A percentile compares a stretch with the other conserved stretches of the same genome.
Conservation (phyloP, 2,113 vertebrate species). For the Actenoides lindsayi region DNA sequence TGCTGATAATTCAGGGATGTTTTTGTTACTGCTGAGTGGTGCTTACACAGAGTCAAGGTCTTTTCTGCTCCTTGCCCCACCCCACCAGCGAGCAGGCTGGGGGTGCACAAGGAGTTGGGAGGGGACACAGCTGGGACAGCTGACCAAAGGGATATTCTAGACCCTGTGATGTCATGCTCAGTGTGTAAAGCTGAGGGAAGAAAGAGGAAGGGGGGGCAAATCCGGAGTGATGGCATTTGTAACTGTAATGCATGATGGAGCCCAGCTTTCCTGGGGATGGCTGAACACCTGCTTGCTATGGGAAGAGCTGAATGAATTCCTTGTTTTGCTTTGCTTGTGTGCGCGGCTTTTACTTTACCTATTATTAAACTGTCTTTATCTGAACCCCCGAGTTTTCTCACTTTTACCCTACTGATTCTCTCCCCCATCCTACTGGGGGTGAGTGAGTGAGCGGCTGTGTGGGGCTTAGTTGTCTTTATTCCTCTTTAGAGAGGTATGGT, state of each 20-base stretch:
- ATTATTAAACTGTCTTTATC: neutral
- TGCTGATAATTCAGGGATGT: neutral
- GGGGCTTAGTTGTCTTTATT: neutral
- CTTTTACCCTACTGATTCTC: neutral
- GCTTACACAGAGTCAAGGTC: neutral
- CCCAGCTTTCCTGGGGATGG: neutral
- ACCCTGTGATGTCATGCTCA: neutral
- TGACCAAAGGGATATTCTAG: neutral
- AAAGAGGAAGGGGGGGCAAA: neutral
- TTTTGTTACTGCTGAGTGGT: neutral
- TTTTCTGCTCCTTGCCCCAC: neutral
- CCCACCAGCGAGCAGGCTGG: neutral
- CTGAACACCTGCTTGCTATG: neutral
- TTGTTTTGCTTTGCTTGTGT: neutral
- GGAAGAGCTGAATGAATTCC: neutral
- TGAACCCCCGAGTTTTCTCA: neutral
- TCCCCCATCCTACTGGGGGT: too few relatives aligned
- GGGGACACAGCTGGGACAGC: neutral
- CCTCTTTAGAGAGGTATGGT: neutral
- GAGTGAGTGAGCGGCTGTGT: neutral
- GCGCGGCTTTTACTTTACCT: neutral
- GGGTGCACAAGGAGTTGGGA: neutral
- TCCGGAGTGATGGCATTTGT: neutral
- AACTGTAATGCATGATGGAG: neutral
- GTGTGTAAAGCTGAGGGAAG: neutral